Conservation (phyloP, 2,113 vertebrate species). For the Podarcis cretensis region DNA sequence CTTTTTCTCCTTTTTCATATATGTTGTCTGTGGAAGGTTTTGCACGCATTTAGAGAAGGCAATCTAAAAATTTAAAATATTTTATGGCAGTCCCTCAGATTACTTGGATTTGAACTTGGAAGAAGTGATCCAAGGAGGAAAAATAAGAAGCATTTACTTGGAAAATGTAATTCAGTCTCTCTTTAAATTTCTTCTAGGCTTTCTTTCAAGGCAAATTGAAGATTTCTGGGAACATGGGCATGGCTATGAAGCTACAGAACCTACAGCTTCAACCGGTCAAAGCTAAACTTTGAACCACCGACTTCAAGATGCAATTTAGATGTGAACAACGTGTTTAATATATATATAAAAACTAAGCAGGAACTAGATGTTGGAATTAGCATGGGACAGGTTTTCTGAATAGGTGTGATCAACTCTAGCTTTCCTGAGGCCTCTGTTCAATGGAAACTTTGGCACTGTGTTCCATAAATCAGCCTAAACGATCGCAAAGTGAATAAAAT, state of each 20-base stretch:
- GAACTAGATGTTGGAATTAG: constrained; percentile 56
- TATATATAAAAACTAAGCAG: constrained; percentile 42
- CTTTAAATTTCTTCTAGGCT: constrained; percentile 74
- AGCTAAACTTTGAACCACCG: constrained; percentile 88
- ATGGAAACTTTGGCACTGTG: constrained; percentile 49
- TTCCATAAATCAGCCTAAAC: constrained; percentile 53
- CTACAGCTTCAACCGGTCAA: constrained; percentile 87
- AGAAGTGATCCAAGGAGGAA: not conserved
- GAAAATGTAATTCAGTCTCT: constrained; percentile 40
- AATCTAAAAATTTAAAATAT: not conserved
- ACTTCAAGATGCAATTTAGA: constrained; percentile 46
- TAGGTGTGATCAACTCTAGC: constrained; percentile 50
- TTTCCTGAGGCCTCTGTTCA: constrained; percentile 55
- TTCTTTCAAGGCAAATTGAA: constrained; percentile 96
- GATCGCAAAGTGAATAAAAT: constrained; percentile 55
- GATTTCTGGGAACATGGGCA: constrained; percentile 90
- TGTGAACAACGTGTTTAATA: constrained; percentile 43
- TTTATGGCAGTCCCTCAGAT: not conserved
- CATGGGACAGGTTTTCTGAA: constrained; percentile 36
- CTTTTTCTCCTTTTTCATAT: not conserved
- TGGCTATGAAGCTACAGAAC: constrained; percentile 95
- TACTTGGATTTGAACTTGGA: not conserved
- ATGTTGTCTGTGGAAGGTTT: not conserved
- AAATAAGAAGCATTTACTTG: not conserved
- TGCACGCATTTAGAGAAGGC: not conserved